Evolutionary conservation across 2,888 invertebrate genomes (phyloP).

Genomic region (Amorpha juglandis): DNA sequence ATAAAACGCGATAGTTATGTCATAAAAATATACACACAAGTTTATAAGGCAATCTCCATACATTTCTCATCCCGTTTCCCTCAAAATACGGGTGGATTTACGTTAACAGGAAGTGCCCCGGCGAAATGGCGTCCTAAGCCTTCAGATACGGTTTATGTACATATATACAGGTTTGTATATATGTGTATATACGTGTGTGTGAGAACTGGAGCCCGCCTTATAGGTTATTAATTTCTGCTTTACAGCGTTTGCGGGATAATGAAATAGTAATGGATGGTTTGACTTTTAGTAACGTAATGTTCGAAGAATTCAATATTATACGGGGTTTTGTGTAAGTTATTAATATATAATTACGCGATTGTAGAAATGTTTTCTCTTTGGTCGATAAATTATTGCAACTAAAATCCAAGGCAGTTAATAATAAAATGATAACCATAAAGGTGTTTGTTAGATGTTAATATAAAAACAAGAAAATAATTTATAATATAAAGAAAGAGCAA

Average conservation of each 20-base stretch:
- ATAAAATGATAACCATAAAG: too few relatives aligned
- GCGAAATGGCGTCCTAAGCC: slow-evolving; percentile 75
- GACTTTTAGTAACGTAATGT: neutral
- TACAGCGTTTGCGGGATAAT: neutral
- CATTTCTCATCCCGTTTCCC: slow-evolving; percentile 30
- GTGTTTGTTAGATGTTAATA: too few relatives aligned
- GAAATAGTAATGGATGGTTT: neutral
- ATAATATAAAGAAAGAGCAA: too few relatives aligned
- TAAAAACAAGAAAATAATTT: too few relatives aligned
- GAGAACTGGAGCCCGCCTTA: slow-evolving; percentile 27
- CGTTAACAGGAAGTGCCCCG: slow-evolving; percentile 76
- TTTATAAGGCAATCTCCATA: slow-evolving; percentile 24
- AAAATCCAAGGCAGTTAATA: too few relatives aligned
- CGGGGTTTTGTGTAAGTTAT: too few relatives aligned
- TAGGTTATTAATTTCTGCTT: slow-evolving; percentile 47
- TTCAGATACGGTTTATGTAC: slow-evolving; percentile 61
- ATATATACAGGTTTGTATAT: slow-evolving; percentile 30
- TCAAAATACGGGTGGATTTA: slow-evolving; percentile 73
- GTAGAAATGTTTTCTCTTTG: too few relatives aligned
- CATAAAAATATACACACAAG: slow-evolving; percentile 9
- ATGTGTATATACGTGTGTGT: neutral
- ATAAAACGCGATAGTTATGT: neutral
- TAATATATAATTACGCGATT: too few relatives aligned
- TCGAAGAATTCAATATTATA: too few relatives aligned
- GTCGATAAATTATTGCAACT: too few relatives aligned